Conservation (phyloP, 1,140 invertebrate species). For the Battus philenor region DNA sequence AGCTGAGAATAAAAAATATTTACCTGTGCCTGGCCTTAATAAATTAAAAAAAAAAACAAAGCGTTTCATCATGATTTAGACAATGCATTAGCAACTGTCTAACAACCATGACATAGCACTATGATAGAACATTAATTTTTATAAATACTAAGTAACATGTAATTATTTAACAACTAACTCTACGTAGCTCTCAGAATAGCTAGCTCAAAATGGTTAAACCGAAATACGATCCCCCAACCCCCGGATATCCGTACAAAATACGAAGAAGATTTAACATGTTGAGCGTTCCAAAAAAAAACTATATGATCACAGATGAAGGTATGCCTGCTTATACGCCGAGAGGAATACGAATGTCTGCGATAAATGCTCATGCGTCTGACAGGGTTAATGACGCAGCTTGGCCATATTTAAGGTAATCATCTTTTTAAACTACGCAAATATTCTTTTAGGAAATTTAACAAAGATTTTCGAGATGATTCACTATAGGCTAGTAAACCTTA, state of each 20-base stretch:
- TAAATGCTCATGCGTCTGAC: slow-evolving; percentile 33
- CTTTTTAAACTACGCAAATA: no score
- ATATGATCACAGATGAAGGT: slow-evolving; percentile 42
- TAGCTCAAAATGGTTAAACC: slow-evolving; percentile 54
- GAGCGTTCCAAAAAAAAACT: slow-evolving; percentile 42
- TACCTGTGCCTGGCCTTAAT: no score
- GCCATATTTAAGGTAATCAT: slow-evolving; percentile 52
- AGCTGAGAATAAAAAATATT: no score
- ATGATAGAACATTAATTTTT: neutral
- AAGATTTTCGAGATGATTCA: no score
- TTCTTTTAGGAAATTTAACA: no score
- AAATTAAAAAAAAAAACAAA: no score
- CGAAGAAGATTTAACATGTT: slow-evolving; percentile 44
- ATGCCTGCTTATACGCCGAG: slow-evolving; percentile 42
- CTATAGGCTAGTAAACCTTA: no score
- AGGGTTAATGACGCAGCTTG: slow-evolving; percentile 52
- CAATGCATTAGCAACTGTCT: neutral
- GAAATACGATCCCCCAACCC: slow-evolving; percentile 46
- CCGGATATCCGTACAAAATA: slow-evolving; percentile 56
- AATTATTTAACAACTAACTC: slow-evolving; percentile 28
- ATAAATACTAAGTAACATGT: slow-evolving; percentile 10
- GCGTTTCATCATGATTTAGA: neutral
- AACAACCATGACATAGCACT: neutral
- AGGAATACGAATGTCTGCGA: slow-evolving; percentile 48
- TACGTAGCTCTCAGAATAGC: slow-evolving; percentile 42